Base-by-base conservation (phyloP, 2,888 invertebrate genomes). In the Chalcosyrphus nemorum region DNA sequence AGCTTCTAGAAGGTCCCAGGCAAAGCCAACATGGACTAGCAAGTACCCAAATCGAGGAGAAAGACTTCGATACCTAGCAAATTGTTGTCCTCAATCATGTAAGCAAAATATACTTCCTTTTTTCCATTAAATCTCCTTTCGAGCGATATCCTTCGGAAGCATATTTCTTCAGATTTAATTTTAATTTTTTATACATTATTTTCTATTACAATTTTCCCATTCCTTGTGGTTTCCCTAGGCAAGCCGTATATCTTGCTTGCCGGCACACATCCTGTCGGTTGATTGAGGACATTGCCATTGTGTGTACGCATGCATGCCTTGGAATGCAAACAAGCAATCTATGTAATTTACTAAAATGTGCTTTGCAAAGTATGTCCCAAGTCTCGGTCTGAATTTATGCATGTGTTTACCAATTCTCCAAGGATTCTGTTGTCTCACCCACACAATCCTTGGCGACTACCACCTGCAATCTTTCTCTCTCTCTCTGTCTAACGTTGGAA, bases 331-430 rank as follows among this genome's bases (percentile, higher is more conserved):
- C 72, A 80, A 84, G 74, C 84, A 75, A 80, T 74, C 80, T 80
- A 63, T 84, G 84, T 80, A 80, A 78, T 74, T 80, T 84, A 74
- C 68, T 80, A 80, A 84, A 84, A 74, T 63, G n/a, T n/a, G 82
- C 71, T 84, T 78, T 77, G 19, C 71, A 45, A 77, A 82, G 71
- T 71, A 65, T 43, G 29, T 47, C 35, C 57, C 5, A 57, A 75
- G 66, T 68, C n/a, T n/a, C 74, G 38, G 47, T 75, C 29, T 35
- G 70, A 61, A 84, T 80, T 80, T 80, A 80, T 84, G 80, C 59
- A 80, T 80, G 63, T 80, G 80, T 74, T 82, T 82, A 82, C 82
- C n/a, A 63, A 59, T 76, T 59, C 50, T 9, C 57, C 21, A 32
- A 43, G 19, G 41, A 15, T 13, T 32, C 2, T 50, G 50, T 19